These are phyloP conservation scores for Crotalus helleri DNA, from an alignment of 2,113 vertebrate genomes.

Conservation along the genomic window DNA sequence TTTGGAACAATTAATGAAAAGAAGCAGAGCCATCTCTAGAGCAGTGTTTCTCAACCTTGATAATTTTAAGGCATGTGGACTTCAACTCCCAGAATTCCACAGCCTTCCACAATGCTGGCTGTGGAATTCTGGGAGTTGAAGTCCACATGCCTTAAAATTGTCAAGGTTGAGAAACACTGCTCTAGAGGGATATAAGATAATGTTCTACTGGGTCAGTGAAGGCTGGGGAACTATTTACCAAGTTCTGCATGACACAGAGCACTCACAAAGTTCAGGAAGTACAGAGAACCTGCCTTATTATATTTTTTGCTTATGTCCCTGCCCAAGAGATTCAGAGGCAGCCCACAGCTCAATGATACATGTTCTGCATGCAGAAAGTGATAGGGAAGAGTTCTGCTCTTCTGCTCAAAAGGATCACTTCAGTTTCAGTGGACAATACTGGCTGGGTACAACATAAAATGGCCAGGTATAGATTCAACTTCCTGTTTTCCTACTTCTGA, in stretches of 20 bases:
- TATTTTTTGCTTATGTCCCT: not conserved
- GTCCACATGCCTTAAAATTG: too few species aligned
- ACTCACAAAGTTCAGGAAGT: not conserved
- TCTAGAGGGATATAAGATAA: not conserved
- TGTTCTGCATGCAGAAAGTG: not conserved
- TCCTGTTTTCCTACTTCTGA: not conserved
- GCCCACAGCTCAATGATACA: not conserved
- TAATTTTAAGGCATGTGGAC: too few species aligned
- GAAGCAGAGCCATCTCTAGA: not conserved
- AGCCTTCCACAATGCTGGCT: too few species aligned
- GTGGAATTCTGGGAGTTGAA: too few species aligned
- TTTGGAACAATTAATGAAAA: not conserved
- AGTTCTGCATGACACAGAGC: not conserved
- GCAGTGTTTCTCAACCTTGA: too few species aligned
- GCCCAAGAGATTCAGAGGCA: not conserved
- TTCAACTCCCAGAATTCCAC: too few species aligned
- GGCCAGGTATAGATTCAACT: not conserved
- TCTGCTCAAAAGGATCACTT: not conserved
- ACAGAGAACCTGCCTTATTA: not conserved
- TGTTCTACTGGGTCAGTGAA: not conserved
- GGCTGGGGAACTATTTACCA: not conserved
- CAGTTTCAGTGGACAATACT: not conserved
- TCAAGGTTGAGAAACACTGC: too few species aligned
- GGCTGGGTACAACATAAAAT: not conserved
- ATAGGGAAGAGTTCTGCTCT: not conserved